phyloP scores from a whole-genome alignment of 64 coral and sea anemone genomes.

The Pocillopora damicornis region DNA sequence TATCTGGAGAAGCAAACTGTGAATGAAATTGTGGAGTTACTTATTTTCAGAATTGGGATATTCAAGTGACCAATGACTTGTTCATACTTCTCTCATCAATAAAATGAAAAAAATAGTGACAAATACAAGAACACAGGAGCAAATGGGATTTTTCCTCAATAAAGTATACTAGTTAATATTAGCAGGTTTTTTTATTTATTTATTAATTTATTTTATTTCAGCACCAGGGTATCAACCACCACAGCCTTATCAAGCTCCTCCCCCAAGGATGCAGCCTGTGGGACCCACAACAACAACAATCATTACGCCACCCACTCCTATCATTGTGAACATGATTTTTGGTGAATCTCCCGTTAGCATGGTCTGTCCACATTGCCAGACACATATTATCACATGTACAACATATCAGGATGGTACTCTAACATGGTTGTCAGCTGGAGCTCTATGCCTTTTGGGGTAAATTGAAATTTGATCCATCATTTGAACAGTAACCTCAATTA shows the following conservation, averaged over 20 bases:
- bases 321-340: constrained; percentile 55
- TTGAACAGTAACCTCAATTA: too few species aligned
- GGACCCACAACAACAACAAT: constrained; percentile 56
- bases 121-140: too few species aligned
- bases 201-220: neutral
- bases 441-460: constrained; percentile 79
- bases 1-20: too few species aligned
- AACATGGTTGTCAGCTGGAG: constrained; percentile 79
- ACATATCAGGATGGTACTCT: constrained; percentile 81
- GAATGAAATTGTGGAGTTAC: too few species aligned
- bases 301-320: constrained; percentile 39
- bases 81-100: too few species aligned
- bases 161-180: too few species aligned
- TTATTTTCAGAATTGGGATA: too few species aligned
- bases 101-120: too few species aligned
- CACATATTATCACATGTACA: constrained; percentile 73
- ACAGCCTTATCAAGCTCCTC: constrained; percentile 23
- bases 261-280: neutral
- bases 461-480: neutral
- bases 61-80: too few species aligned
- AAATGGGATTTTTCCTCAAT: too few species aligned
- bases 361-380: constrained; percentile 90
- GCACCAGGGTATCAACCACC: constrained; percentile 12
- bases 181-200: too few species aligned
- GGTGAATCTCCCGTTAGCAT: constrained; percentile 77